Evolutionary conservation across 2,113 vertebrate genomes (phyloP).

Genomic region (Sinocyclocheilus anophthalmus): DNA sequence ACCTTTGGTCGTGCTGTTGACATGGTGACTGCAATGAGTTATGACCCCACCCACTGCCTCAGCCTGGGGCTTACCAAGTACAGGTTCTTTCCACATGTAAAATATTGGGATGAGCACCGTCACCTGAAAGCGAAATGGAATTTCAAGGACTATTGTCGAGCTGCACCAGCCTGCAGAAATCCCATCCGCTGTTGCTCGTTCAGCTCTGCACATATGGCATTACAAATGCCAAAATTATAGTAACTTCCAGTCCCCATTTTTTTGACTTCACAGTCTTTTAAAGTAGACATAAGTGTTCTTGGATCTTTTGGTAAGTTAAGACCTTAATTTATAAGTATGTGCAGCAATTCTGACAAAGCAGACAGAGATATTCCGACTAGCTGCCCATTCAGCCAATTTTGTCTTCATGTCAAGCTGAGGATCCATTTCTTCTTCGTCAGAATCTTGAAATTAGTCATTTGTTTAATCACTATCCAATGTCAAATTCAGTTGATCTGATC

Average conservation of each 20-base stretch:
- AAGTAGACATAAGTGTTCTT: conserved; percentile 1
- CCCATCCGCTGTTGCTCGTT: no score
- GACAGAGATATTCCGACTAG: conserved; percentile 11
- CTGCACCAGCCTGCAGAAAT: no score
- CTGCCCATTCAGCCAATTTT: conserved; percentile 13
- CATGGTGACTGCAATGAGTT: no score
- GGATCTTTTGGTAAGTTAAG: conserved; percentile 1
- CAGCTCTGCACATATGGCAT: no score
- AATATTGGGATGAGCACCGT: no score
- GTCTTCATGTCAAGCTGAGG: neutral
- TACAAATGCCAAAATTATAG: neutral
- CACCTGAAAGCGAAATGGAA: no score
- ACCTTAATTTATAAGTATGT: neutral
- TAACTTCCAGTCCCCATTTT: neutral
- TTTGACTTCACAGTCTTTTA: neutral
- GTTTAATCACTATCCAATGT: conserved; percentile 11
- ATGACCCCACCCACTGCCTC: no score
- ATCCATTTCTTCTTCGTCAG: neutral
- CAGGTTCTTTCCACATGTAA: no score
- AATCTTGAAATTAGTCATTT: neutral
- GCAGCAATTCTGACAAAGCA: neutral
- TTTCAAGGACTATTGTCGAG: no score
- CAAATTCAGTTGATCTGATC: neutral
- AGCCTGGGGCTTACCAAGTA: no score
- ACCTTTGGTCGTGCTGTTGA: no score